These are phyloP conservation scores for Oncopodura yosiiana DNA, from an alignment of 1,140 invertebrate genomes.

Conservation along the genomic window DNA sequence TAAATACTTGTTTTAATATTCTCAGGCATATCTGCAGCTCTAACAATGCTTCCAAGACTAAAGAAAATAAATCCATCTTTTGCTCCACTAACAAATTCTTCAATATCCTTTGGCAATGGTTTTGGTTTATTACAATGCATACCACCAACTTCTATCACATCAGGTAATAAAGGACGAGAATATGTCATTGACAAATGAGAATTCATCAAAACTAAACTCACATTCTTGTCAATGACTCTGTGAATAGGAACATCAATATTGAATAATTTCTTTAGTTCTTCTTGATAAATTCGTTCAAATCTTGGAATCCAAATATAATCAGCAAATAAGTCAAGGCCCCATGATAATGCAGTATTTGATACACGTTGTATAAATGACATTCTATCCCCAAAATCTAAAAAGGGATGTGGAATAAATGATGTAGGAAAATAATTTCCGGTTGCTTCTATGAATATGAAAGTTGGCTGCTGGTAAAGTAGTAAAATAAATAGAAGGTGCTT, in stretches of 20 bases:
- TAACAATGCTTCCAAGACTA: slow-evolving; percentile 50
- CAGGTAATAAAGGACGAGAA: background rate
- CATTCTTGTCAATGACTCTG: too few species aligned
- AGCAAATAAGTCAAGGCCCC: too few species aligned
- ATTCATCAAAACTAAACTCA: too few species aligned
- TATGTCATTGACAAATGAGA: slow-evolving; percentile 4
- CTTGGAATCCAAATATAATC: too few species aligned
- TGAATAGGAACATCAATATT: too few species aligned
- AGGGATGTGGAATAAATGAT: slow-evolving; percentile 14
- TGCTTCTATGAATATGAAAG: background rate
- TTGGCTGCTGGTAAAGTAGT: slow-evolving; percentile 18
- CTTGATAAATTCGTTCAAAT: too few species aligned
- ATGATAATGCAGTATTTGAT: slow-evolving; percentile 4
- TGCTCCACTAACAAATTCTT: too few species aligned
- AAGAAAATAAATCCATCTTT: slow-evolving; percentile 50
- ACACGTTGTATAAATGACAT: slow-evolving; percentile 21
- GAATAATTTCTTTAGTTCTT: too few species aligned
- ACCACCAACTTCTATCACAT: too few species aligned
- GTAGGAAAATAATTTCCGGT: slow-evolving; percentile 6
- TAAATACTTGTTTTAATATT: slow-evolving; percentile 35
- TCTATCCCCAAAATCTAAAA: slow-evolving; percentile 5
- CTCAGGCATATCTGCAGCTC: slow-evolving; percentile 45
- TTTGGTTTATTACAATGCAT: too few species aligned
- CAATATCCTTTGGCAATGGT: too few species aligned
- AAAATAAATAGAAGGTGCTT: slow-evolving; percentile 13